Evolutionary conservation across 2,888 invertebrate genomes (phyloP).

Genomic region (Cryptus armator): DNA sequence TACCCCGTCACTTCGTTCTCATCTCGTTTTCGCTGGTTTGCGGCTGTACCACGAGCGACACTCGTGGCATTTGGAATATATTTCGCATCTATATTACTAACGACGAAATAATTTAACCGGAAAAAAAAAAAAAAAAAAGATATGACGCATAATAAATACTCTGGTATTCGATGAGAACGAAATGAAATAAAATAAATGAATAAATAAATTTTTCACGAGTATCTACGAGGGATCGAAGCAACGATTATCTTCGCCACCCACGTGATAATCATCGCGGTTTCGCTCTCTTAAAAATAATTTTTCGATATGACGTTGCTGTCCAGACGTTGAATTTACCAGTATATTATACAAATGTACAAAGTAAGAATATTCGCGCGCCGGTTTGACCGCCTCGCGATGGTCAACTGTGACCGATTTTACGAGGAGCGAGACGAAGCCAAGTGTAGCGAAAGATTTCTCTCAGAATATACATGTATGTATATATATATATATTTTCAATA

Average conservation of each 20-base stretch:
- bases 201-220: constrained; percentile 50
- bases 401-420: constrained; percentile 66
- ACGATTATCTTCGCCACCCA: constrained; percentile 76
- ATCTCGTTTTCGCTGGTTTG: background rate
- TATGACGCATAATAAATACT: background rate
- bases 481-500: constrained; percentile 59
- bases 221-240: constrained; percentile 46
- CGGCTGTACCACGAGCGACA: constrained; percentile 57
- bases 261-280: constrained; percentile 71
- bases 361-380: constrained; percentile 28
- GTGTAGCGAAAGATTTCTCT: constrained; percentile 35
- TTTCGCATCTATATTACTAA: constrained; percentile 27
- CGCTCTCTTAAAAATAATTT: constrained; percentile 58
- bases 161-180: background rate
- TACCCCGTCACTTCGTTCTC: background rate
- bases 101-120: background rate
- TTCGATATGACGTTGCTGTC: constrained; percentile 29
- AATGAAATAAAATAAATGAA: constrained; percentile 35
- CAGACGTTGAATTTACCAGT: background rate
- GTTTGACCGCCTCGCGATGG: constrained; percentile 17
- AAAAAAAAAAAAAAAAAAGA: background rate
- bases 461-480: background rate
- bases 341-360: background rate
- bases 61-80: constrained; percentile 66
- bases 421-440: constrained; percentile 59